These are phyloP conservation scores for Sminthurinus aureus DNA, from an alignment of 2,888 invertebrate species.

Conservation along the genomic window DNA sequence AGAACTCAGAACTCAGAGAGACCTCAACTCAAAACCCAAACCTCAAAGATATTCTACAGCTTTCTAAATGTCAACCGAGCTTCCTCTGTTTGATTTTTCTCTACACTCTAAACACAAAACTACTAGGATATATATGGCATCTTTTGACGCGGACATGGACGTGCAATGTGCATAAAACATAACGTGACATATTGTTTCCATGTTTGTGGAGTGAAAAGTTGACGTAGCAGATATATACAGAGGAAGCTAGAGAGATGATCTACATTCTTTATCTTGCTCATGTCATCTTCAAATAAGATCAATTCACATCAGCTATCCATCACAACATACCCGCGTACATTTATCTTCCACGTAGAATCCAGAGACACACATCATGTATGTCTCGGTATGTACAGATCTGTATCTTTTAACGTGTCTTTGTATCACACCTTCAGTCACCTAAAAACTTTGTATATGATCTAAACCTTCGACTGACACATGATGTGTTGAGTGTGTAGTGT, in stretches of 20 bases:
- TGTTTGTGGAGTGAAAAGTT: not conserved
- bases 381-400: too few relatives aligned
- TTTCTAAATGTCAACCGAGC: not conserved
- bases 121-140: not conserved
- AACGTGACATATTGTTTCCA: not conserved
- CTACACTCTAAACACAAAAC: too few relatives aligned
- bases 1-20: not conserved
- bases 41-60: not conserved
- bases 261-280: not conserved
- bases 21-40: not conserved
- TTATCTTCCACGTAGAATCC: not conserved
- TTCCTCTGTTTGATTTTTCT: not conserved
- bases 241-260: not conserved
- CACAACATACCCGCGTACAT: not conserved
- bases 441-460: not conserved
- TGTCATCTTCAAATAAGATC: slow-evolving; percentile 1
- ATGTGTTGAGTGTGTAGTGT: too few relatives aligned
- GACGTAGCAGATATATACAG: not conserved
- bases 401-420: too few relatives aligned
- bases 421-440: not conserved
- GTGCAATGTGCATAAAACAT: too few relatives aligned
- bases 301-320: not conserved
- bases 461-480: too few relatives aligned
- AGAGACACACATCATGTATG: not conserved
- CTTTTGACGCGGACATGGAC: not conserved